phyloP scores from a whole-genome alignment of 53 echinoderm and acorn worm species.

The Echinometra lucunter region DNA sequence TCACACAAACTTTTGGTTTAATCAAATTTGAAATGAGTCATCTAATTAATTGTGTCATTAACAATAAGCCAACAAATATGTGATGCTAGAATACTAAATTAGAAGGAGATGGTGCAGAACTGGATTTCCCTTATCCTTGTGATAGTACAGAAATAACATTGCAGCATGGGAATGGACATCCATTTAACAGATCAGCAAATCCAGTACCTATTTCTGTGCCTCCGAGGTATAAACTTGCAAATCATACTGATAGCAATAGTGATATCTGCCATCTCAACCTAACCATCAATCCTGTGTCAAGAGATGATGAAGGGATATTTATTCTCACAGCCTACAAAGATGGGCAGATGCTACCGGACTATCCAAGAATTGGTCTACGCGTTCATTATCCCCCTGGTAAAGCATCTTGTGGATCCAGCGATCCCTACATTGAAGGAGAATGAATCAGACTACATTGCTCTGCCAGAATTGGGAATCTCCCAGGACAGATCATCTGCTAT shows the following conservation, averaged over 20 bases:
- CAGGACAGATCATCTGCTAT: background rate
- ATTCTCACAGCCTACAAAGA: background rate
- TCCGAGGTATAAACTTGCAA: background rate
- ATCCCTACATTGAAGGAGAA: background rate
- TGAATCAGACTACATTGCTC: background rate
- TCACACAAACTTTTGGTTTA: too few relatives aligned
- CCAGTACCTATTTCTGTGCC: background rate
- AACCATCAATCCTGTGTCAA: background rate
- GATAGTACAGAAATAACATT: background rate
- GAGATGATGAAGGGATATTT: background rate
- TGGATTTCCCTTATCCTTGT: background rate
- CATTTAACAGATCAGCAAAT: background rate
- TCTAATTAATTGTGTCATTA: background rate
- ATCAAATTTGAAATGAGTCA: background rate
- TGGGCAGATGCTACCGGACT: background rate
- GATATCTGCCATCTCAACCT: background rate
- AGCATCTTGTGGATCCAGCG: background rate
- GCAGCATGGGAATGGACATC: background rate
- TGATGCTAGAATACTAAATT: background rate
- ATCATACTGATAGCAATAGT: background rate
- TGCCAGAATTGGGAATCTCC: background rate
- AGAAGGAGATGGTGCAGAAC: background rate
- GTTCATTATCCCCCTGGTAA: constrained; percentile 3
- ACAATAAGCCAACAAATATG: background rate
- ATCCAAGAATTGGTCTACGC: background rate